phyloP scores from a whole-genome alignment of 2,113 vertebrate genomes.

The Pao palembangensis region DNA sequence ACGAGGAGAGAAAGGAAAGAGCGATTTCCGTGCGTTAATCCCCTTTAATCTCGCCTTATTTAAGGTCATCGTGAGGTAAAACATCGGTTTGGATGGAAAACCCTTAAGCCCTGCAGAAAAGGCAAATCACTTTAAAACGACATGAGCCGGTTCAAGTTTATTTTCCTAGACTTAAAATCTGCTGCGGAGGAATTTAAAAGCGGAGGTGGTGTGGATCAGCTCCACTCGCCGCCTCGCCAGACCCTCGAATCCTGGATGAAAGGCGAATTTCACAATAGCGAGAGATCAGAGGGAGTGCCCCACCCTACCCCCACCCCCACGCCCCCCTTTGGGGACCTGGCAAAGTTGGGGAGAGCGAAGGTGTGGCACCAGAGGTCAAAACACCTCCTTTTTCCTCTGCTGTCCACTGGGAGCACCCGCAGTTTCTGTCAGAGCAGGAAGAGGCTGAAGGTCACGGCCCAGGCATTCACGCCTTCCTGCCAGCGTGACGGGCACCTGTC shows the following conservation, averaged over 20 bases:
- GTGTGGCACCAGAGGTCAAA: slow-evolving; percentile 50
- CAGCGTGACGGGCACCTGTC: slow-evolving; percentile 57
- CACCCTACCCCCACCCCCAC: too few relatives aligned
- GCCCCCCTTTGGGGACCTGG: slow-evolving; percentile 22
- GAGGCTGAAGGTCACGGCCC: slow-evolving; percentile 61
- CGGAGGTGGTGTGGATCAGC: slow-evolving; percentile 13
- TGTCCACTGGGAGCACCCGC: slow-evolving; percentile 46
- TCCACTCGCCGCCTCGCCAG: slow-evolving; percentile 31
- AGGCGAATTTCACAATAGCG: slow-evolving; percentile 62
- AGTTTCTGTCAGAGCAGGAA: slow-evolving; percentile 58
- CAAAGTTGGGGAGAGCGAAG: slow-evolving; percentile 15
- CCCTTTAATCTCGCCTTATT: not conserved
- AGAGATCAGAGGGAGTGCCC: not conserved
- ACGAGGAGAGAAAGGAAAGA: too few relatives aligned
- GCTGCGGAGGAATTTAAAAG: not conserved
- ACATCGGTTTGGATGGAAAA: not conserved
- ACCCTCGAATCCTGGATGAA: slow-evolving; percentile 32
- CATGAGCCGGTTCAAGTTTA: not conserved
- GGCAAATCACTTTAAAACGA: not conserved
- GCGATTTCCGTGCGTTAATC: slow-evolving; percentile 9
- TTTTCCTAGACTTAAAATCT: not conserved
- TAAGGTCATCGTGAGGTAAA: slow-evolving; percentile 13
- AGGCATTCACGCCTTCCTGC: slow-evolving; percentile 59
- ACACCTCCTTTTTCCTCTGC: slow-evolving; percentile 37
- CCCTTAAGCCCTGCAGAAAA: not conserved